Evolutionary conservation across 2,113 vertebrate genomes (phyloP), one percentile per base, ranked within the genome.

Genomic region (Calcarius ornatus): DNA sequence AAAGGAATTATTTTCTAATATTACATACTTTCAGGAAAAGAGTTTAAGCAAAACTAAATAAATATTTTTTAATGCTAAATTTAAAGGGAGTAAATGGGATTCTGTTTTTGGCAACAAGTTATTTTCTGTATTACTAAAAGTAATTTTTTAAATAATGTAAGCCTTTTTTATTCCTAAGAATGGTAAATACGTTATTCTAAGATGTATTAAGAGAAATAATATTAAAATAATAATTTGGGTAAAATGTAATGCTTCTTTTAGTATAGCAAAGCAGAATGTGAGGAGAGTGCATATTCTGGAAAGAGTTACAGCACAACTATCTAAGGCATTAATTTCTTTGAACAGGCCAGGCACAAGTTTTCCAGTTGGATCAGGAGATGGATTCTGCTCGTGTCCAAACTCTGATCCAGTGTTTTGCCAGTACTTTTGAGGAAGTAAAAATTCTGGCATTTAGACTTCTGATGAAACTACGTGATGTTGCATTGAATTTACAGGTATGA

Each of bases 351-450:
- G 64, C 68, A 48, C 97, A 97, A 57, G 97, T 98, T 30, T 99
- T 99, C 91, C 97, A 97, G 33, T 91, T 99, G 23, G 97, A 98
- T 37, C 95, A 98, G 28, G 98, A 98, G 38, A 97, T 99, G 31
- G 97, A 98, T 91, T 91, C 88, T 84, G 19, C 78, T 56, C 98
- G 98, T 84, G 98, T 99, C 83, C 98, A 97, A 86, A 98, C 97
- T 73, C 98, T 99, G 81, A 96, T 99, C 72, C 98, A 97, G 94
- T 99, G 99, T 82, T 97, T 99, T 17, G 97, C 98, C 87, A 99
- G 98, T 97, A 99, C 99, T 96, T 99, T 99, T 96, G 98, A 99
- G 92, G 99, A 99, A 95, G 98, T 99, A 69, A 99, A 99, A 97
- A 94, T 98, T 47, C 97, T 99, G 89, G 98, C 99, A 9, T 98